Conservation (phyloP, 2,888 invertebrate species). For the Clitarchus hookeri region DNA sequence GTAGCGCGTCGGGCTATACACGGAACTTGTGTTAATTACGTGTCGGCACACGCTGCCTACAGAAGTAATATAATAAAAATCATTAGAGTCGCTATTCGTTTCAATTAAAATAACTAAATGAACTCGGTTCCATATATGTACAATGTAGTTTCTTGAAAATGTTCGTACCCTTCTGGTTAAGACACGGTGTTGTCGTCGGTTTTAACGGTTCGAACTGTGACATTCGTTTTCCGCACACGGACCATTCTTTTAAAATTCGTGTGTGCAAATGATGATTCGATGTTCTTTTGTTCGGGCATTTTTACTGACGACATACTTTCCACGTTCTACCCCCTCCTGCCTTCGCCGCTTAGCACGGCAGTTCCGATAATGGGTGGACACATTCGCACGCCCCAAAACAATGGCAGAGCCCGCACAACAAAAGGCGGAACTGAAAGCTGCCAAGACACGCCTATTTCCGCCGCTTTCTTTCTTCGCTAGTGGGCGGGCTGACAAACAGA, state of each 20-base stretch:
- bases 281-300: conserved; percentile 4
- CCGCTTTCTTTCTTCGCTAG: not conserved
- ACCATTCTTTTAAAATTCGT: not conserved
- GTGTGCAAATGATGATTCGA: not conserved
- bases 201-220: no score
- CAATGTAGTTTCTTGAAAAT: no score
- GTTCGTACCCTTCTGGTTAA: no score
- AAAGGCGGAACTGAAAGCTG: not conserved
- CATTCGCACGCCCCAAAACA: not conserved
- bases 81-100: no score
- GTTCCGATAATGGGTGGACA: no score
- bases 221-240: not conserved
- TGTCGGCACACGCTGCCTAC: no score
- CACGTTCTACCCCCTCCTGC: not conserved
- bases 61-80: no score
- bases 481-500: not conserved
- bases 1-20: no score
- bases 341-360: not conserved
- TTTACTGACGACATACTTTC: not conserved
- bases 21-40: no score
- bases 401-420: not conserved
- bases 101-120: no score
- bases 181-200: no score
- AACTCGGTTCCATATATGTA: no score
- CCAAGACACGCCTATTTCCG: not conserved